Percentiles rank a stretch among this genome's conserved stretches.
phyloP scores from a whole-genome alignment of 1,140 invertebrate species.

The Lordiphosa collinella region DNA sequence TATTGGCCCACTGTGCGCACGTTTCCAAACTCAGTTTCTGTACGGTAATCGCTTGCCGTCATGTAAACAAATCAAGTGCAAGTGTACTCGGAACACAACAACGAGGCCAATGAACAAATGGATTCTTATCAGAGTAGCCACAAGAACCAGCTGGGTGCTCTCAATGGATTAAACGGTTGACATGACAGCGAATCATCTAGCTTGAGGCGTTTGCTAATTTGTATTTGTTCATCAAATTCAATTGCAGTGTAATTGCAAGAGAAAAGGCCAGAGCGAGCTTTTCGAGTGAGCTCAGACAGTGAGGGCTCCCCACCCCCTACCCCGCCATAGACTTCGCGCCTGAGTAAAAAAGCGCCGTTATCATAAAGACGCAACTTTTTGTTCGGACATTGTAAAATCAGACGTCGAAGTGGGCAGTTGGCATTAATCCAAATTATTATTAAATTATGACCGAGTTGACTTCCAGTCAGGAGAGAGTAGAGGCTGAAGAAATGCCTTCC shows the following conservation, averaged over 20 bases:
- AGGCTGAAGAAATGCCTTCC: constrained; percentile 3
- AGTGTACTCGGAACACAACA: constrained; percentile 19
- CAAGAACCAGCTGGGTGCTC: neutral
- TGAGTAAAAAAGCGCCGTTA: constrained; percentile 34
- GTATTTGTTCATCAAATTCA: constrained; percentile 37
- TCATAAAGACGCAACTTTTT: constrained; percentile 21
- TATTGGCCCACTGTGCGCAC: neutral
- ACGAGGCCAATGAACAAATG: constrained; percentile 27
- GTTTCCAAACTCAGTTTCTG: neutral
- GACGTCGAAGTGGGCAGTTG: constrained; percentile 32
- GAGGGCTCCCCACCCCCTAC: too few relatives aligned
- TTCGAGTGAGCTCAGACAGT: neutral
- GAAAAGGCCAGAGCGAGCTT: neutral
- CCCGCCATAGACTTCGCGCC: too few relatives aligned
- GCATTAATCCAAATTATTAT: neutral
- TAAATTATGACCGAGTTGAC: constrained; percentile 7
- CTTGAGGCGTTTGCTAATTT: constrained; percentile 18
- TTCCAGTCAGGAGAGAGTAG: constrained; percentile 20
- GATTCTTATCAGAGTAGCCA: constrained; percentile 27
- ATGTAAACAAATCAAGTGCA: constrained; percentile 41
- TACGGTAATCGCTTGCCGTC: neutral
- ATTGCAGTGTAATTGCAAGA: constrained; percentile 29
- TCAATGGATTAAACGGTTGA: constrained; percentile 31
- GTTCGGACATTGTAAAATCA: constrained; percentile 34
- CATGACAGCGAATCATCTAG: constrained; percentile 37